Percentiles rank a stretch among this genome's conserved stretches.
Evolutionary conservation across 2,888 invertebrate species (phyloP).

Genomic region (Drosophila prostipennis): DNA sequence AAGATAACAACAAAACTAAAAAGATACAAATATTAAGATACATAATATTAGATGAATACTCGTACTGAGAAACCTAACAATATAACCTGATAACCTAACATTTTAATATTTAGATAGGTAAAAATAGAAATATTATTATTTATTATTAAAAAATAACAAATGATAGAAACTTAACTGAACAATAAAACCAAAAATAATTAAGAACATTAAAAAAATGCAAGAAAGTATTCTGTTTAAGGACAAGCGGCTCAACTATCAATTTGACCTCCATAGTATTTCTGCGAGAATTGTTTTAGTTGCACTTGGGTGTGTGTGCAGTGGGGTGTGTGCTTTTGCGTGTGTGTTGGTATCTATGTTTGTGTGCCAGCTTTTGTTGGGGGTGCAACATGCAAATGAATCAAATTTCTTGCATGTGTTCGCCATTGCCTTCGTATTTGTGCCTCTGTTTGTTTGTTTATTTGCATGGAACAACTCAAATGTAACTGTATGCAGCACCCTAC

Average conservation of each 20-base stretch:
- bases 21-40: too few relatives aligned
- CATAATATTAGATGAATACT: too few relatives aligned
- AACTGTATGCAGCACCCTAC: conserved; percentile 22
- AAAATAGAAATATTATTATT: too few relatives aligned
- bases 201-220: too few relatives aligned
- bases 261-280: conserved; percentile 1
- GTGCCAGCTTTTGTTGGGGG: conserved; percentile 35
- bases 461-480: conserved; percentile 28
- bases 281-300: conserved; percentile 31
- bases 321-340: conserved; percentile 24
- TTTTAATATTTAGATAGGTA: too few relatives aligned
- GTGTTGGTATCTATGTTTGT: conserved; percentile 18
- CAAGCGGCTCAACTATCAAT: background rate
- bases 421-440: conserved; percentile 27
- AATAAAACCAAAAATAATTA: too few relatives aligned
- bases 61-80: too few relatives aligned
- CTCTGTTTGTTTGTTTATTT: conserved; percentile 32
- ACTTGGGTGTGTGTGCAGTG: conserved; percentile 24
- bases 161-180: too few relatives aligned
- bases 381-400: conserved; percentile 54
- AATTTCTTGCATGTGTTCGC: conserved; percentile 36
- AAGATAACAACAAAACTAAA: too few relatives aligned
- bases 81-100: too few relatives aligned
- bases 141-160: too few relatives aligned
- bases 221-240: background rate